Base-by-base conservation (phyloP, 1,140 invertebrate genomes). In the Berghia stephanieae region DNA sequence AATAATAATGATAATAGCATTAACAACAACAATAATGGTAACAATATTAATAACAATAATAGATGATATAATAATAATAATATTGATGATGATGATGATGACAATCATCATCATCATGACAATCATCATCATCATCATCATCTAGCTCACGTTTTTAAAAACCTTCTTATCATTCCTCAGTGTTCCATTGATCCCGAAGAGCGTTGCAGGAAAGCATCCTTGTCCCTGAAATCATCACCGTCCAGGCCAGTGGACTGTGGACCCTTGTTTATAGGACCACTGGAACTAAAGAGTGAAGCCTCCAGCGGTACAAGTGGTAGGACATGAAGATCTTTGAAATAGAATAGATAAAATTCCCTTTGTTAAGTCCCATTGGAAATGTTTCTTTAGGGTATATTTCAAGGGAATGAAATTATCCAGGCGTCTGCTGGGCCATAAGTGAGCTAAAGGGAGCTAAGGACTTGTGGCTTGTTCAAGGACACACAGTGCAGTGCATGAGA, bases 261-360 rank as follows among this genome's bases (percentile, higher is more conserved):
- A 1, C 38, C 70, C 8, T 44, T 72, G 43, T 77, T 69, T 24
- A 21, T 79, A 8, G 78, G 78, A 3, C 78, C 78, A 18, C 4
- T 79, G 34, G 68, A 77, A 55, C 38, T 79, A 31, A 73, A 36
- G 0, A 40, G 52, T 79, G 36, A 67, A 76, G 52, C 18, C 42
- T n/a, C 5, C 43, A 8, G 6, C 43, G 46, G 75, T 69, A 18
- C 3, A 43, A 36, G 18, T 40, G 13, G 34, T 36, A 36, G 49
- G 10, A n/a, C n/a, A n/a, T 13, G n/a, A 49, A n/a, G 46, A 13
- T 49, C n/a, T 49, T 49, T 49, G 13, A 49, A n/a, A 13, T 49
- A 13, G n/a, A 49, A 49, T n/a, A 49, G 13, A 49, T 49, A 13
- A 13, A 49, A 13, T 49, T 13, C 10, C n/a, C n/a, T 49, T 13